phyloP scores from a whole-genome alignment of 1,140 invertebrate species.

The Danaus plexippus region DNA sequence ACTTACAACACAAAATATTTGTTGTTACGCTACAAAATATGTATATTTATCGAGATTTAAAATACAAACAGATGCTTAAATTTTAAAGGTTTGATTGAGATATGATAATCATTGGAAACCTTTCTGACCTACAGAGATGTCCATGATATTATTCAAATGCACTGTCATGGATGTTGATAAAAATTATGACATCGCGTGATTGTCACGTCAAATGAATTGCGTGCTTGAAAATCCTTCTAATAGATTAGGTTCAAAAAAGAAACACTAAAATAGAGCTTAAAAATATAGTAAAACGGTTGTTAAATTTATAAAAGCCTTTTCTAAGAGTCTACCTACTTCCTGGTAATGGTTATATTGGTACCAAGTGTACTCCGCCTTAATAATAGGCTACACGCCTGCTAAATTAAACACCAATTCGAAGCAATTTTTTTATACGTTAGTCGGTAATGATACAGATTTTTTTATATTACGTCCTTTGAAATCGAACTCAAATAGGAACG shows the following conservation, averaged over 20 bases:
- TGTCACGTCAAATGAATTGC: conserved; percentile 8
- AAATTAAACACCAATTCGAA: conserved; percentile 15
- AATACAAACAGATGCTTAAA: no score
- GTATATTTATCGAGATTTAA: no score
- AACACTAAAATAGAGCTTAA: neutral
- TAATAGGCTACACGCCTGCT: conserved; percentile 11
- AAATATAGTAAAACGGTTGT: neutral
- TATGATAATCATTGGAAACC: no score
- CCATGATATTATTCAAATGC: conserved; percentile 1
- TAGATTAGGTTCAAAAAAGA: conserved; percentile 7
- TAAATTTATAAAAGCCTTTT: conserved; percentile 1
- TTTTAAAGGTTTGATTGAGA: no score
- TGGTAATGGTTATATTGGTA: conserved; percentile 3
- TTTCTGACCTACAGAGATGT: neutral
- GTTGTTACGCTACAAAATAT: no score
- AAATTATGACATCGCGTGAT: conserved; percentile 2
- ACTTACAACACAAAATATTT: no score
- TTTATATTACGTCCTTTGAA: no score
- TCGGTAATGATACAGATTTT: no score
- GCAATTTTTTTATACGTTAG: conserved; percentile 11
- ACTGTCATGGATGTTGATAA: conserved; percentile 8
- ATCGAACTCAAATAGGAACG: no score
- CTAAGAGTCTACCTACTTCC: conserved; percentile 7
- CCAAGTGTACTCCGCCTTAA: conserved; percentile 12
- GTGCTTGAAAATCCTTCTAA: conserved; percentile 7